These are phyloP conservation scores for Epinotia nisella DNA, from an alignment of 2,888 invertebrate species.

Conservation along the genomic window DNA sequence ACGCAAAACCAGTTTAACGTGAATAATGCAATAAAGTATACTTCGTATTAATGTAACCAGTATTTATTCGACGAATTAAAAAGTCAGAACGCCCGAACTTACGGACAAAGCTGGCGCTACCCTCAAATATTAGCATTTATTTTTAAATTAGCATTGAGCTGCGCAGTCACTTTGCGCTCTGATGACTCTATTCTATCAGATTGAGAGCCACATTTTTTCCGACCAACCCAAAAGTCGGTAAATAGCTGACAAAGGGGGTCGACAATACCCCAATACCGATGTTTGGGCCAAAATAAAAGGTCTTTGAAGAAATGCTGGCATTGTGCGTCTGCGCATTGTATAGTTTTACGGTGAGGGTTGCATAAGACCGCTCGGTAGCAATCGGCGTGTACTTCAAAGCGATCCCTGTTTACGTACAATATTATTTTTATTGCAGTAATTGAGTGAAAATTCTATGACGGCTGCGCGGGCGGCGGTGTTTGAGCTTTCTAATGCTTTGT, in stretches of 20 bases:
- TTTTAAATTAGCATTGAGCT: conserved; percentile 38
- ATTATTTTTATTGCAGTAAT: conserved; percentile 83
- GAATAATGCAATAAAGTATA: conserved; percentile 16
- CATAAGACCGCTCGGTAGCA: conserved; percentile 83
- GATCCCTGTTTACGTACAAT: conserved; percentile 75
- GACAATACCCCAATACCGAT: conserved; percentile 81
- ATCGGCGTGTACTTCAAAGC: conserved; percentile 72
- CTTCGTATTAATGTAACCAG: neutral
- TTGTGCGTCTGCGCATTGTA: conserved; percentile 76
- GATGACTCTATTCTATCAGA: conserved; percentile 58
- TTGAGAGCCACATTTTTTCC: conserved; percentile 67
- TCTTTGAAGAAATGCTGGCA: conserved; percentile 69
- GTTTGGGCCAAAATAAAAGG: conserved; percentile 81
- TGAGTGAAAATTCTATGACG: conserved; percentile 67
- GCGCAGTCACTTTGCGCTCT: conserved; percentile 47
- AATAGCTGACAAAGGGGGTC: conserved; percentile 76
- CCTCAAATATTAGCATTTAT: conserved; percentile 36
- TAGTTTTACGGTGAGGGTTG: conserved; percentile 64
- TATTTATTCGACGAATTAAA: conserved; percentile 27
- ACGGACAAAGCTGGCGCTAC: conserved; percentile 18
- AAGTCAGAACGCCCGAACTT: conserved; percentile 7
- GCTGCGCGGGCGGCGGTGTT: conserved; percentile 25
- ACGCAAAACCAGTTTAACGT: neutral
- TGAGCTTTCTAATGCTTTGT: conserved; percentile 46
- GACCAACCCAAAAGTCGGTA: conserved; percentile 81